phyloP scores from a whole-genome alignment of 1,140 invertebrate genomes.

The Pogonognathellus flavescens region DNA sequence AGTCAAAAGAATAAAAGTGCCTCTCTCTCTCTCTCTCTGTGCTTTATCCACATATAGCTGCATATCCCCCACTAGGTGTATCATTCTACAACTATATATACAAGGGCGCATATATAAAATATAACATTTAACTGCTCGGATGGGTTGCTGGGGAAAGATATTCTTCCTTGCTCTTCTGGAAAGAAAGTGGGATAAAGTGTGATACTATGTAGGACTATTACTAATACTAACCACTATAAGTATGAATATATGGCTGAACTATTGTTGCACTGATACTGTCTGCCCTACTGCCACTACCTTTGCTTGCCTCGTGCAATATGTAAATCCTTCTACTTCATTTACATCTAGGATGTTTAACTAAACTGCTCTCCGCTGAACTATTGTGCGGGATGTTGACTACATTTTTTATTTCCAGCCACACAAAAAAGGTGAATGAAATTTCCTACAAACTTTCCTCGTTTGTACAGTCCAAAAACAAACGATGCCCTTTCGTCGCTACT shows the following conservation, averaged over 20 bases:
- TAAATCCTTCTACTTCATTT: constrained; percentile 44
- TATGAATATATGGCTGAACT: too few relatives aligned
- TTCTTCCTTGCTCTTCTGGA: neutral
- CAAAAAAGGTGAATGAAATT: neutral
- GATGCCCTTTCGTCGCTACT: neutral
- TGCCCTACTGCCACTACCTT: too few relatives aligned
- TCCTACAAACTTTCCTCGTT: constrained; percentile 24
- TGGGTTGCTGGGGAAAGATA: too few relatives aligned
- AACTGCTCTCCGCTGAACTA: constrained; percentile 40
- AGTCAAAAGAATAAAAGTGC: constrained; percentile 42
- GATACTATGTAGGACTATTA: too few relatives aligned
- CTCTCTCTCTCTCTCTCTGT: neutral
- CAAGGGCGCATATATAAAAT: too few relatives aligned
- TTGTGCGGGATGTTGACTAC: constrained; percentile 43
- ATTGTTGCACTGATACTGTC: too few relatives aligned
- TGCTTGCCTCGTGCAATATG: constrained; percentile 1
- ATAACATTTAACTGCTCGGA: too few relatives aligned
- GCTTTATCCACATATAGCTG: too few relatives aligned
- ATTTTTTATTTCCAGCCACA: constrained; percentile 25
- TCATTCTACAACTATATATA: too few relatives aligned
- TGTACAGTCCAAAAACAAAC: neutral
- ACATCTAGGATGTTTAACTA: constrained; percentile 24
- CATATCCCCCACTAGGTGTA: too few relatives aligned
- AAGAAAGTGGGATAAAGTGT: neutral
- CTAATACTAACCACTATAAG: too few relatives aligned